Conservation (phyloP, 2,113 vertebrate genomes). For the Tyrannus savana region DNA sequence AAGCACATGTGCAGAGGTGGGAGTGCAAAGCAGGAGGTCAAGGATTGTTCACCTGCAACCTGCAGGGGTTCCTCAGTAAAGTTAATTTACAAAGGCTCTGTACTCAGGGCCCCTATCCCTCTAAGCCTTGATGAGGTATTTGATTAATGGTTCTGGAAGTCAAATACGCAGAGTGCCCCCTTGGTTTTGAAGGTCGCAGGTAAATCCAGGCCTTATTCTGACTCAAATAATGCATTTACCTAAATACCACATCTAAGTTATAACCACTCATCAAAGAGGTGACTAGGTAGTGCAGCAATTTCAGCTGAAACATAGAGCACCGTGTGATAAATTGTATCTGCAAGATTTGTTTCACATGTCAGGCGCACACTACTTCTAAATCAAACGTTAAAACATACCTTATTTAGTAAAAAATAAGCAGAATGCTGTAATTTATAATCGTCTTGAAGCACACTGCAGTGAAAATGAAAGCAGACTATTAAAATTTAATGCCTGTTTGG, state of each 20-base stretch:
- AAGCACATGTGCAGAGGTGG: slow-evolving; percentile 18
- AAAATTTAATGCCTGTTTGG: slow-evolving; percentile 77
- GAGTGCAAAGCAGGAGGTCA: neutral
- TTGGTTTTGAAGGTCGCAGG: slow-evolving; percentile 1
- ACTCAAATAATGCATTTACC: neutral
- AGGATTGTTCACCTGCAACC: slow-evolving; percentile 19
- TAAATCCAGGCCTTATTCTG: slow-evolving; percentile 42
- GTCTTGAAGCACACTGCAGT: slow-evolving; percentile 59
- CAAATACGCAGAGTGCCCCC: neutral
- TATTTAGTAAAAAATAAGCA: slow-evolving; percentile 78
- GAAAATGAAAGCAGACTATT: slow-evolving; percentile 77
- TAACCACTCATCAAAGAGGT: slow-evolving; percentile 4
- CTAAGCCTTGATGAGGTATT: slow-evolving; percentile 28
- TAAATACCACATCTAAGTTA: slow-evolving; percentile 15
- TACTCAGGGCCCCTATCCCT: neutral
- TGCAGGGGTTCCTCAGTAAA: slow-evolving; percentile 10
- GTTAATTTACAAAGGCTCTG: slow-evolving; percentile 32
- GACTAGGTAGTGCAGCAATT: slow-evolving; percentile 17
- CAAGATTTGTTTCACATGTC: slow-evolving; percentile 71
- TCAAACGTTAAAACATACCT: slow-evolving; percentile 76
- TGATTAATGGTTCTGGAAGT: slow-evolving; percentile 19
- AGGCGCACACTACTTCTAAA: slow-evolving; percentile 72
- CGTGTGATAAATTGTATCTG: slow-evolving; percentile 67
- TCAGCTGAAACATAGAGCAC: slow-evolving; percentile 35
- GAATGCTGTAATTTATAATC: slow-evolving; percentile 77